Conservation (phyloP, 2,888 invertebrate genomes). For the Asteroscopus sphinx region DNA sequence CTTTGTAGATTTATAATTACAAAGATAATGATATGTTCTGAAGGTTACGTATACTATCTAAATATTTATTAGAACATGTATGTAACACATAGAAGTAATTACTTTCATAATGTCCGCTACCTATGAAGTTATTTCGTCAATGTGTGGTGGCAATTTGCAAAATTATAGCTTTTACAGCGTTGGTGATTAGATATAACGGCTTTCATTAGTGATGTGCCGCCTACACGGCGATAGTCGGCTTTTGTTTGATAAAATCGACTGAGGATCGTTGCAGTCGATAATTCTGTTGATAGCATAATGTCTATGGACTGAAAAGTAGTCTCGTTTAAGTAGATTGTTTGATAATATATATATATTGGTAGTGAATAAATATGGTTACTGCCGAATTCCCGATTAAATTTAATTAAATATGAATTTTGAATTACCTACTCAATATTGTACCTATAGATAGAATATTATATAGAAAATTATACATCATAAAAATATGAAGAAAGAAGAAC, state of each 20-base stretch:
- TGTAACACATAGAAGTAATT: conserved; percentile 57
- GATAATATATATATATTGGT: no score
- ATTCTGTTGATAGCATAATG: conserved; percentile 12
- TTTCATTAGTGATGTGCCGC: conserved; percentile 60
- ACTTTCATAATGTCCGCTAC: conserved; percentile 66
- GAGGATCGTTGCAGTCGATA: conserved; percentile 27
- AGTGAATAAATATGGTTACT: no score
- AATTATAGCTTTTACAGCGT: conserved; percentile 77
- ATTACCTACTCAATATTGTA: no score
- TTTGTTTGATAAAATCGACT: conserved; percentile 42
- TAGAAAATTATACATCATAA: no score
- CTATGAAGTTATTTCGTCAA: conserved; percentile 72
- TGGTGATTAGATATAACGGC: conserved; percentile 80
- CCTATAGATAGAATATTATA: no score
- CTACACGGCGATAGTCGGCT: conserved; percentile 37
- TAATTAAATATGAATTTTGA: no score
- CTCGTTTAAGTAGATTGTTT: not conserved
- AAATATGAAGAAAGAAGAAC: no score
- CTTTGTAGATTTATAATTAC: conserved; percentile 18
- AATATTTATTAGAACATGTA: conserved; percentile 6
- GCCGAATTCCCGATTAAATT: no score
- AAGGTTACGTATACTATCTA: conserved; percentile 8
- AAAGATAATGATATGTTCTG: conserved; percentile 19
- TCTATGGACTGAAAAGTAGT: conserved; percentile 8
- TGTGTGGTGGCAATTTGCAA: conserved; percentile 75